These are phyloP conservation scores for Mesocricetus auratus DNA, from an alignment of 2,113 vertebrate genomes.

Conservation along the genomic window DNA sequence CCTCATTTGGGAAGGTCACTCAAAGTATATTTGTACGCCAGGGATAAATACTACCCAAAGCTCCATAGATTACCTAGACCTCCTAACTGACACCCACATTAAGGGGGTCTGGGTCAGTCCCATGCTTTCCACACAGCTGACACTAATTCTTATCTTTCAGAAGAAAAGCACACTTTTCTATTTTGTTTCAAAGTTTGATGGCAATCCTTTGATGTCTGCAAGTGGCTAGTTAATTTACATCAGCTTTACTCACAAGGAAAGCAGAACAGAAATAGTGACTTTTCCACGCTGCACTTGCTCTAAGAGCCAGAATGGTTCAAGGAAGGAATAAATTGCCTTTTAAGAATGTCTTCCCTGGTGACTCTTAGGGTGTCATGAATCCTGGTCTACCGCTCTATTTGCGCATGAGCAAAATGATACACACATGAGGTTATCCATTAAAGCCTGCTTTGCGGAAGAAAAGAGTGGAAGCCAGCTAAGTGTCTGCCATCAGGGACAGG, in stretches of 20 bases:
- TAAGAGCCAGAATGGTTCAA: conserved; percentile 4
- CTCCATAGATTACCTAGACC: no score
- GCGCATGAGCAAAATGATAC: conserved; percentile 46
- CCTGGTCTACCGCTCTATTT: conserved; percentile 21
- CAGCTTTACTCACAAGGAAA: conserved; percentile 38
- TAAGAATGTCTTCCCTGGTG: conserved; percentile 50
- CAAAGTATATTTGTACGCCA: no score
- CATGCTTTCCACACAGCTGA: no score
- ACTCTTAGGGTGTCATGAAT: neutral
- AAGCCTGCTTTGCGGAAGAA: conserved; percentile 38
- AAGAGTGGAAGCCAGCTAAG: conserved; percentile 39
- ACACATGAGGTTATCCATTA: neutral
- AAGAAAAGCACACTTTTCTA: conserved; percentile 24
- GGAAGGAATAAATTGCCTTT: conserved; percentile 62
- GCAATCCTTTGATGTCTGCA: conserved; percentile 38
- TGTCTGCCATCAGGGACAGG: conserved; percentile 25
- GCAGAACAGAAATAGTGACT: conserved; percentile 15
- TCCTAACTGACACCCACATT: no score
- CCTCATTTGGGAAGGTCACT: no score
- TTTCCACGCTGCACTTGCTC: conserved; percentile 8
- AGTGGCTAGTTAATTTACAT: conserved; percentile 44
- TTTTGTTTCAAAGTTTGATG: conserved; percentile 44
- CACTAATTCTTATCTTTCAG: conserved; percentile 13
- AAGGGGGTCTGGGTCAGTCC: no score
- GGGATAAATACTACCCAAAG: no score